Evolutionary conservation across 2,113 vertebrate species (phyloP).

Genomic region (Monopterus albus): DNA sequence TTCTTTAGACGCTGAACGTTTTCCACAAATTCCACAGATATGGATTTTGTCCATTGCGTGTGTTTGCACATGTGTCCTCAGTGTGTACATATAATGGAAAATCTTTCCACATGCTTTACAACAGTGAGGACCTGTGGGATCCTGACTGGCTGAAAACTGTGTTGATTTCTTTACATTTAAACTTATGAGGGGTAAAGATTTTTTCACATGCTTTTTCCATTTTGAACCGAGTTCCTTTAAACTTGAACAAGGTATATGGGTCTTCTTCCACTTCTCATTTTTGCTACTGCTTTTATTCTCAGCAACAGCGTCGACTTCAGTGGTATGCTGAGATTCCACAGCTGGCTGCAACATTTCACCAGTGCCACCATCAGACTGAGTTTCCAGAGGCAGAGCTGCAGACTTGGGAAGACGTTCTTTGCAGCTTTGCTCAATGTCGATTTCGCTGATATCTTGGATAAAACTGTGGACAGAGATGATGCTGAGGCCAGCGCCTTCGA

Average conservation of each 20-base stretch:
- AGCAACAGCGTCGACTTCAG: neutral
- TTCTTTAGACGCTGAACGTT: too few species aligned
- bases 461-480: neutral
- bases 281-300: neutral
- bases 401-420: neutral
- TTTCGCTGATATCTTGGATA: conserved; percentile 1
- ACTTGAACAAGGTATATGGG: neutral
- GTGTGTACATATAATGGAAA: too few species aligned
- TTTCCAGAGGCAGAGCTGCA: neutral
- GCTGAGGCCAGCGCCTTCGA: neutral
- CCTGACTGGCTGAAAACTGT: neutral
- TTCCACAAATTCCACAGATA: too few species aligned
- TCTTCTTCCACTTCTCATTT: neutral
- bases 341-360: neutral
- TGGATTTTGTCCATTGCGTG: too few species aligned
- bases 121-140: too few species aligned
- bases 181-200: neutral
- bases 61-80: too few species aligned
- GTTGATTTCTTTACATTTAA: conserved; percentile 1
- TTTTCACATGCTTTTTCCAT: too few species aligned
- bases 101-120: conserved; percentile 47
- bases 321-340: neutral
- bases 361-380: neutral
- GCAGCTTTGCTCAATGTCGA: neutral
- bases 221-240: neutral